Conservation (phyloP, 2,113 vertebrate genomes). For the Oryzias javanicus region DNA sequence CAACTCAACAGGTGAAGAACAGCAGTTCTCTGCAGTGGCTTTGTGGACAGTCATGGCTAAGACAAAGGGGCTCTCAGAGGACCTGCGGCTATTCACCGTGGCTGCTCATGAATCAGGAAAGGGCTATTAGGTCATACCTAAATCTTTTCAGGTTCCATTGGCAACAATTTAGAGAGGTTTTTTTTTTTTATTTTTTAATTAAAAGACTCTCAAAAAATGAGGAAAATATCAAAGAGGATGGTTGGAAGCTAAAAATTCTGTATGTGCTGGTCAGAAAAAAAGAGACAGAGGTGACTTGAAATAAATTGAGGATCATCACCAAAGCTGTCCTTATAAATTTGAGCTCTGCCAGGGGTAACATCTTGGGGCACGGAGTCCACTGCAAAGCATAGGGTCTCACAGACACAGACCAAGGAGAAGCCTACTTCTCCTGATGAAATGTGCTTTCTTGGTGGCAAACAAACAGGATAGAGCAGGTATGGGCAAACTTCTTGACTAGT, state of each 20-base stretch:
- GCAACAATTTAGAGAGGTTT: constrained; percentile 6
- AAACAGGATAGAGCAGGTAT: too few species aligned
- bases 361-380: too few species aligned
- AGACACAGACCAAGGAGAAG: neutral
- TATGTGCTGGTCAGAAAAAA: too few species aligned
- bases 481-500: too few species aligned
- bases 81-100: neutral
- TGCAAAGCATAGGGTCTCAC: neutral
- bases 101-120: constrained; percentile 1
- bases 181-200: neutral
- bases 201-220: neutral
- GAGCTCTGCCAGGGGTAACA: too few species aligned
- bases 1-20: neutral
- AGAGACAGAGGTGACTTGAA: too few species aligned
- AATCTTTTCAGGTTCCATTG: constrained; percentile 9
- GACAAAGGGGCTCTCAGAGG: neutral
- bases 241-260: neutral
- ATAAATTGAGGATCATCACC: too few species aligned
- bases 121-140: neutral
- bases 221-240: constrained; percentile 10
- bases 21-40: neutral
- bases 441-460: too few species aligned
- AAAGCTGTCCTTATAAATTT: too few species aligned
- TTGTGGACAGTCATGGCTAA: neutral
- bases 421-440: neutral